Conservation (phyloP, 1,140 invertebrate genomes). For the Halesus radiatus region DNA sequence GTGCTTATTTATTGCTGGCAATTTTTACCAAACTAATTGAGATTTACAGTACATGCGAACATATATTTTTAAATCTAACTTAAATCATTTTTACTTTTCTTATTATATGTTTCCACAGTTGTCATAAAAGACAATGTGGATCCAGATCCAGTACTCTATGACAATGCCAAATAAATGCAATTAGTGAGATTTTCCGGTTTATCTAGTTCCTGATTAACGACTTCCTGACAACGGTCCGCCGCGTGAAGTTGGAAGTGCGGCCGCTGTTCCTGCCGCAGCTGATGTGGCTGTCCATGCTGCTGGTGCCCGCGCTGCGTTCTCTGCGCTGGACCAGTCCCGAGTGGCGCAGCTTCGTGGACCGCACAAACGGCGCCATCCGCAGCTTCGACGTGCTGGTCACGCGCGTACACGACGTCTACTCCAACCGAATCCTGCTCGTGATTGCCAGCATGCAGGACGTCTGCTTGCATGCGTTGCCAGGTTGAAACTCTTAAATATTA, state of each 20-base stretch:
- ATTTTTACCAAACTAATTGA: too few relatives aligned
- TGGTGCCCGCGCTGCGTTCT: slow-evolving; percentile 83
- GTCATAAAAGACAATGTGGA: too few relatives aligned
- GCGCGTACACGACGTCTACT: slow-evolving; percentile 91
- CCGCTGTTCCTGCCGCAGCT: slow-evolving; percentile 89
- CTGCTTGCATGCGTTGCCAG: slow-evolving; percentile 82
- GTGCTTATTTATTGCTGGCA: too few relatives aligned
- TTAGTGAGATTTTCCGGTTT: too few relatives aligned
- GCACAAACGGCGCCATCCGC: slow-evolving; percentile 79
- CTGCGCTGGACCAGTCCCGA: slow-evolving; percentile 86
- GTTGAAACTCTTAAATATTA: slow-evolving; percentile 58
- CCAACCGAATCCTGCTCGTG: slow-evolving; percentile 92
- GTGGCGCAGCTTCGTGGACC: slow-evolving; percentile 81
- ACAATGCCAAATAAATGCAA: too few relatives aligned
- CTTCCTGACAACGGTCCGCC: slow-evolving; percentile 78
- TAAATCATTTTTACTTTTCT: too few relatives aligned
- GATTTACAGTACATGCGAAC: too few relatives aligned
- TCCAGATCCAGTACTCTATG: too few relatives aligned
- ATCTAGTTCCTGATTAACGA: slow-evolving; percentile 81
- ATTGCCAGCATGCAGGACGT: slow-evolving; percentile 88
- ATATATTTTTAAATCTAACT: too few relatives aligned
- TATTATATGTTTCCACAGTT: too few relatives aligned
- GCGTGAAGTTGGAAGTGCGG: slow-evolving; percentile 88
- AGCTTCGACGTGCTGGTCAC: slow-evolving; percentile 87
- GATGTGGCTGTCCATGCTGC: slow-evolving; percentile 82